Conservation (phyloP, 37 sponge, comb jelly and placozoan species). For the Diacarnus erythraeanus region DNA sequence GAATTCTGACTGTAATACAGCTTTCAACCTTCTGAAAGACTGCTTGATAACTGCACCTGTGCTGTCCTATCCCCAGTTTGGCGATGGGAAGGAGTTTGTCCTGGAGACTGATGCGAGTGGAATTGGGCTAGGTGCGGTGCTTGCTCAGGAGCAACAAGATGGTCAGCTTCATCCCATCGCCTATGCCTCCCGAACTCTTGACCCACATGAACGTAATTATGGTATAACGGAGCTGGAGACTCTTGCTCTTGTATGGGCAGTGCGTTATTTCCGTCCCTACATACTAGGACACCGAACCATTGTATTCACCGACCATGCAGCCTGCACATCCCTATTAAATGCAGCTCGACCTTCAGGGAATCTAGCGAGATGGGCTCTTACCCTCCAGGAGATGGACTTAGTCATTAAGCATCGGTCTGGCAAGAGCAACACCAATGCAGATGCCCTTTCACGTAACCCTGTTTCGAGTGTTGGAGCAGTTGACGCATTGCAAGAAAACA, state of each 20-base stretch:
- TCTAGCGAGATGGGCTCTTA: conserved; percentile 44
- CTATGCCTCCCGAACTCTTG: neutral
- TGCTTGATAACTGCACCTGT: conserved; percentile 25
- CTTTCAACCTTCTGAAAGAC: conserved; percentile 38
- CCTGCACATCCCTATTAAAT: neutral
- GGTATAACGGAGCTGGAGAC: neutral
- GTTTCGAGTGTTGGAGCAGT: neutral
- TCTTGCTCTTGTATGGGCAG: neutral
- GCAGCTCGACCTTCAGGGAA: too few relatives aligned
- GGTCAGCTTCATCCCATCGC: neutral
- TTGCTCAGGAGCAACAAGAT: neutral
- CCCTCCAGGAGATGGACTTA: too few relatives aligned
- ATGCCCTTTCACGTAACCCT: conserved; percentile 31
- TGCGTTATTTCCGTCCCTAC: neutral
- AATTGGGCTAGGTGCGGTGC: neutral
- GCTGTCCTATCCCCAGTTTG: too few relatives aligned
- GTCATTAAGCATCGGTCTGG: too few relatives aligned
- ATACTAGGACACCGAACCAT: neutral
- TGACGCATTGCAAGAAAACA: neutral
- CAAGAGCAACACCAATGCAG: conserved; percentile 31
- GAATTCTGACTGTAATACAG: conserved; percentile 20
- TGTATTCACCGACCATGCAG: conserved; percentile 2
- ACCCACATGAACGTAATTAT: neutral
- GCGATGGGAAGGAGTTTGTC: too few relatives aligned
- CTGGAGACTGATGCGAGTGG: neutral